phyloP scores from a whole-genome alignment of 2,797 vertebrate genomes.

The Orestias chungarensis region DNA sequence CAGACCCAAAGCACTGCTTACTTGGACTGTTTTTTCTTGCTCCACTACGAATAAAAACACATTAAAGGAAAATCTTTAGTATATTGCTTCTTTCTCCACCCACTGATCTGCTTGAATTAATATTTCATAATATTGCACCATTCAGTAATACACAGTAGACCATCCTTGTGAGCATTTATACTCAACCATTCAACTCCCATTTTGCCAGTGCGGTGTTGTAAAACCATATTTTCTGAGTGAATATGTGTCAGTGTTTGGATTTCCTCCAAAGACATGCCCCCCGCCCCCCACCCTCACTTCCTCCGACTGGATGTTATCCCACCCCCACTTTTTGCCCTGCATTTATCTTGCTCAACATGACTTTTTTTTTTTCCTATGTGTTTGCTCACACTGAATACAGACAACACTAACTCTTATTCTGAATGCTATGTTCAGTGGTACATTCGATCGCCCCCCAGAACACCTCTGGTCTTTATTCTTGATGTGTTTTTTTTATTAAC shows the following conservation, averaged over 20 bases:
- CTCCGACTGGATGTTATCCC: constrained; percentile 61
- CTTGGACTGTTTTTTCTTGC: constrained; percentile 37
- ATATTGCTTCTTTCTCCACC: constrained; percentile 53
- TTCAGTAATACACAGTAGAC: constrained; percentile 73
- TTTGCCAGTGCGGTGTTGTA: constrained; percentile 78
- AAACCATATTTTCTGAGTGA: constrained; percentile 78
- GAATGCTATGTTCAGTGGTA: constrained; percentile 70
- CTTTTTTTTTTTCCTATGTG: constrained; percentile 57
- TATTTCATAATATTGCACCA: constrained; percentile 76
- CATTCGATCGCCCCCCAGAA: constrained; percentile 55
- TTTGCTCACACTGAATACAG: constrained; percentile 85
- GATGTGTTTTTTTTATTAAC: constrained; percentile 65
- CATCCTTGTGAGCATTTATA: constrained; percentile 73
- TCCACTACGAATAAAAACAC: constrained; percentile 36
- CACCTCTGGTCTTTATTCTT: constrained; percentile 66
- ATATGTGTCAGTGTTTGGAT: constrained; percentile 76
- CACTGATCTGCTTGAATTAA: constrained; percentile 73
- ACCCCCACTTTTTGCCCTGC: constrained; percentile 46
- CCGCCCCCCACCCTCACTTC: constrained; percentile 4
- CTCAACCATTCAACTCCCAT: constrained; percentile 80
- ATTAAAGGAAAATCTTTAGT: constrained; percentile 25
- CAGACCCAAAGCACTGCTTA: constrained; percentile 24
- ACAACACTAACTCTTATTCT: constrained; percentile 82
- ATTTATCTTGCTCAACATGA: constrained; percentile 73
- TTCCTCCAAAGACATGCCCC: constrained; percentile 61